Percentiles rank a stretch among this genome's conserved stretches.
Conservation (phyloP, 2,888 invertebrate species). For the Quadroppia sp. region DNA sequence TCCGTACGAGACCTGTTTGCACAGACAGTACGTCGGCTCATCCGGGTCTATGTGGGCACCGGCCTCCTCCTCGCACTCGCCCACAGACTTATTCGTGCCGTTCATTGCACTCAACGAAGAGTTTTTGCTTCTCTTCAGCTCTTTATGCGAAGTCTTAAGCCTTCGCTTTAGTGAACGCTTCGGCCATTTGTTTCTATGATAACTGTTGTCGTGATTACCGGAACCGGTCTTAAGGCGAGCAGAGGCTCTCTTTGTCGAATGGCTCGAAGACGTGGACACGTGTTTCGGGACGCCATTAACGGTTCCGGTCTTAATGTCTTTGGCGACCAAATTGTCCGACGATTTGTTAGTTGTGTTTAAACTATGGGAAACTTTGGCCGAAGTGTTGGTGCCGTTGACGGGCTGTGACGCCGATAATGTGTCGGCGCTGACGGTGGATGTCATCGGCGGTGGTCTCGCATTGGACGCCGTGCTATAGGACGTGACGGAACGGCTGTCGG, state of each 20-base stretch:
- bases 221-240: background rate
- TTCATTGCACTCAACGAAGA: background rate
- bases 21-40: constrained; percentile 93
- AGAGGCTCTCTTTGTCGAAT: background rate
- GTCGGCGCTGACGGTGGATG: too few relatives aligned
- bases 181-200: background rate
- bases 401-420: too few relatives aligned
- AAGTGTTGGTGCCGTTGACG: too few relatives aligned
- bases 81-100: constrained; percentile 26
- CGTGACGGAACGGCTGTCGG: too few relatives aligned
- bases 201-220: background rate
- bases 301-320: too few relatives aligned
- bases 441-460: too few relatives aligned
- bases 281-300: too few relatives aligned
- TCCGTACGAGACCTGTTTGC: constrained; percentile 88
- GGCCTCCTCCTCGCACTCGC: too few relatives aligned
- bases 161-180: background rate
- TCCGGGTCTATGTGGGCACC: constrained; percentile 89
- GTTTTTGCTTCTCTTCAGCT: background rate
- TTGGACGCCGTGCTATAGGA: constrained; percentile 3
- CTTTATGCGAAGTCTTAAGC: background rate
- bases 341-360: too few relatives aligned
- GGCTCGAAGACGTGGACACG: background rate
- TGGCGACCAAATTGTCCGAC: too few relatives aligned
- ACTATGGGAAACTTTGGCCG: too few relatives aligned